These are phyloP conservation scores for Gobio occitaniae DNA, from an alignment of 2,797 vertebrate genomes.

Conservation along the genomic window DNA sequence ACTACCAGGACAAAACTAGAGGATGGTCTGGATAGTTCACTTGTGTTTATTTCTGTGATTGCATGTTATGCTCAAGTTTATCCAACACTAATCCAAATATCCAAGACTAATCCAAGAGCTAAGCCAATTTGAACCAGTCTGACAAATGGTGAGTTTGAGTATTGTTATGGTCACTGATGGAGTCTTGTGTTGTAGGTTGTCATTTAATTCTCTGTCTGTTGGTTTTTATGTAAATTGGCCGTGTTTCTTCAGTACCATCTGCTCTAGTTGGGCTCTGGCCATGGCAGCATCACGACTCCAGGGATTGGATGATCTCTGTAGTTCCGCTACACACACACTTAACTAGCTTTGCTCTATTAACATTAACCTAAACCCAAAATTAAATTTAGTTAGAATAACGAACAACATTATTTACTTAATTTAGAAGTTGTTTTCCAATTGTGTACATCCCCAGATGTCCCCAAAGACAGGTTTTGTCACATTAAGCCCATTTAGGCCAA, in stretches of 20 bases:
- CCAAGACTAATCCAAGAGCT: constrained; percentile 17
- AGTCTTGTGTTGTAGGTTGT: not conserved
- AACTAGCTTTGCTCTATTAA: not conserved
- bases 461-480: not conserved
- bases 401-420: not conserved
- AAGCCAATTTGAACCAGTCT: constrained; percentile 13
- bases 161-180: not conserved
- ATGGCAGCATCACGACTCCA: constrained; percentile 35
- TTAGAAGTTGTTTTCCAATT: not conserved
- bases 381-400: not conserved
- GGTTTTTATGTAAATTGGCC: constrained; percentile 78
- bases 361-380: not conserved
- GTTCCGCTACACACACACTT: constrained; percentile 8
- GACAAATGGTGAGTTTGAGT: not conserved
- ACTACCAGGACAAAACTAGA: not conserved
- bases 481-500: not conserved
- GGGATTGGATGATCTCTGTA: constrained; percentile 30
- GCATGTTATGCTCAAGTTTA: constrained; percentile 7
- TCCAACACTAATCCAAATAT: constrained; percentile 14
- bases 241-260: constrained; percentile 72
- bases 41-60: constrained; percentile 20
- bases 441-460: not conserved
- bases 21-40: constrained; percentile 4
- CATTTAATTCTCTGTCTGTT: constrained; percentile 32
- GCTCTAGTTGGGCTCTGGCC: constrained; percentile 59